Percentiles rank a stretch among this genome's conserved stretches.
Evolutionary conservation across 1,140 invertebrate species (phyloP).

Genomic region (Matsumurasca onukii): DNA sequence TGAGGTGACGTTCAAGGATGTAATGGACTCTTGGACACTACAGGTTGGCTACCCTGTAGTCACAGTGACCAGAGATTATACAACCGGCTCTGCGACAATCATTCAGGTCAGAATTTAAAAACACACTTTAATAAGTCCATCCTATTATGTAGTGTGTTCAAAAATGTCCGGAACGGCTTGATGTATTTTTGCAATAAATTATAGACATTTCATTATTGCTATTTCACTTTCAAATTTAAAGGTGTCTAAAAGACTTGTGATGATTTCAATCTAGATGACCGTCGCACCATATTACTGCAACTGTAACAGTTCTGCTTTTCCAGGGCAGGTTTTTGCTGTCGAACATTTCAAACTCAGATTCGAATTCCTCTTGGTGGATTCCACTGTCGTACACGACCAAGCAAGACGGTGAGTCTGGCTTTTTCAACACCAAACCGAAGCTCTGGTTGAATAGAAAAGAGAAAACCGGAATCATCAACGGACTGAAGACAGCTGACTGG

Average conservation of each 20-base stretch:
- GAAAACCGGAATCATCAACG: background rate
- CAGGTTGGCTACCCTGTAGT: slow-evolving; percentile 75
- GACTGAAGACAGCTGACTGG: background rate
- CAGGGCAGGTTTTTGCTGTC: slow-evolving; percentile 21
- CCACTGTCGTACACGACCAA: slow-evolving; percentile 75
- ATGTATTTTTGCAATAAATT: no score
- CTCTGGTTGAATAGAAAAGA: slow-evolving; percentile 56
- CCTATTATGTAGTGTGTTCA: no score
- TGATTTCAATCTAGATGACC: no score
- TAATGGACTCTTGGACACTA: slow-evolving; percentile 71
- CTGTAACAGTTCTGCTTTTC: no score
- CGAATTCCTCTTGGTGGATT: slow-evolving; percentile 67
- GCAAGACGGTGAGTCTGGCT: slow-evolving; percentile 57
- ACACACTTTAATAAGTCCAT: no score
- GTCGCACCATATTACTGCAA: no score
- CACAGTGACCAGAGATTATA: slow-evolving; percentile 46
- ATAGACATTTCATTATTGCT: no score
- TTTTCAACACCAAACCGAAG: slow-evolving; percentile 63
- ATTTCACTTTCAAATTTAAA: slow-evolving; percentile 1
- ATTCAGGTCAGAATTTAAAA: slow-evolving; percentile 9
- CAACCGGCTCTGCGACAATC: background rate
- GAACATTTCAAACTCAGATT: background rate
- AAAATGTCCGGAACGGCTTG: no score
- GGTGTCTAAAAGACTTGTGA: no score
- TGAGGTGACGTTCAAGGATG: background rate